A percentile compares a stretch with the other conserved stretches of the same genome.
These are phyloP conservation scores for Lycia hirtaria DNA, from an alignment of 2,888 invertebrate genomes.

Conservation along the genomic window DNA sequence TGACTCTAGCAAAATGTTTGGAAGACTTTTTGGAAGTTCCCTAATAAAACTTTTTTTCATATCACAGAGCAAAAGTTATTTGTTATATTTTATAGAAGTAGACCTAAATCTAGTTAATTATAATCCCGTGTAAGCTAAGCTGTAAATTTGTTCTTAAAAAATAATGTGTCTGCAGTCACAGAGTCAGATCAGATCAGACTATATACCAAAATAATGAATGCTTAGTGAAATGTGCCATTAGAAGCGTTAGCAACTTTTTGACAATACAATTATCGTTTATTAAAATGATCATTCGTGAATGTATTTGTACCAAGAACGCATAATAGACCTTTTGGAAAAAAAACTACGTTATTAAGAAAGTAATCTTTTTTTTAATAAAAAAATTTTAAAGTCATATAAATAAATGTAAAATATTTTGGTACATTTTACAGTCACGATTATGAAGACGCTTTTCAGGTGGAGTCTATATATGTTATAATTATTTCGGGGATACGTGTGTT, in stretches of 20 bases:
- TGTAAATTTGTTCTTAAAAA: neutral
- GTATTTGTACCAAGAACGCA: neutral
- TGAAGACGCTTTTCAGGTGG: neutral
- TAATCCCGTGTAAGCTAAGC: too few relatives aligned
- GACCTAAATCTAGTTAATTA: too few relatives aligned
- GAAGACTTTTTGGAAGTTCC: too few relatives aligned
- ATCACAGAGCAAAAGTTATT: too few relatives aligned
- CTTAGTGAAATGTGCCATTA: conserved; percentile 23
- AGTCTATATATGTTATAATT: conserved; percentile 1
- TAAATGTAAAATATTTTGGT: neutral
- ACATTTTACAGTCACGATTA: neutral
- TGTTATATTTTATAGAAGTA: too few relatives aligned
- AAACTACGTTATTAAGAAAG: conserved; percentile 1
- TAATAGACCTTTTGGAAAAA: neutral
- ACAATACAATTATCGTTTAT: neutral
- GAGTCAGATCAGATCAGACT: neutral
- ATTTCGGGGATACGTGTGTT: conserved; percentile 56
- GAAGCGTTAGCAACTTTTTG: conserved; percentile 10
- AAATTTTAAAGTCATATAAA: neutral
- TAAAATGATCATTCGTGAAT: neutral
- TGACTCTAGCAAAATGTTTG: too few relatives aligned
- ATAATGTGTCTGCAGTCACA: neutral
- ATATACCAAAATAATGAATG: conserved; percentile 6
- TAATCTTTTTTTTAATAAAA: neutral
- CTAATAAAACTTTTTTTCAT: too few relatives aligned